A percentile compares a stretch with the other conserved stretches of the same genome.
phyloP scores from a whole-genome alignment of 2,113 vertebrate genomes.

The Spea bombifrons region DNA sequence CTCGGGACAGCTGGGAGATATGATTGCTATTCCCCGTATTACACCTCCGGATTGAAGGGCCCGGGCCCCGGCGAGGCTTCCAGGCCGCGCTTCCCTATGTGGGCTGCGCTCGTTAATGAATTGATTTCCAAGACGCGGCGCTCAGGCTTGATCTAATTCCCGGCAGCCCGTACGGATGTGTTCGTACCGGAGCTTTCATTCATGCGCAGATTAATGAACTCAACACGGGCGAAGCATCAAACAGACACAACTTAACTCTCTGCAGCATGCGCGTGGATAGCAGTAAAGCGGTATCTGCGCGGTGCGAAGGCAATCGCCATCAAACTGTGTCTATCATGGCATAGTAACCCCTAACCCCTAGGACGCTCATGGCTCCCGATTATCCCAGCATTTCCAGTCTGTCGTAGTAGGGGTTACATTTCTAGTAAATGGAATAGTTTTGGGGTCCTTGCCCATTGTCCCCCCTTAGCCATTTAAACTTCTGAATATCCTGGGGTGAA shows the following conservation, averaged over 20 bases:
- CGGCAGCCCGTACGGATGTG: constrained; percentile 44
- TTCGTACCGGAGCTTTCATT: constrained; percentile 43
- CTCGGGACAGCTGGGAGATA: constrained; percentile 56
- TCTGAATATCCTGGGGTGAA: too few relatives aligned
- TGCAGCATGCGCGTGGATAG: constrained; percentile 30
- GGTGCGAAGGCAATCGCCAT: not conserved
- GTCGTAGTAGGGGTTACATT: too few relatives aligned
- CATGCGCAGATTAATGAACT: constrained; percentile 30
- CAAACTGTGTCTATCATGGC: too few relatives aligned
- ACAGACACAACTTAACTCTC: constrained; percentile 29
- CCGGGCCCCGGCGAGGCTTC: constrained; percentile 4
- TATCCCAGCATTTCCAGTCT: too few relatives aligned
- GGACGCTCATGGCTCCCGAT: too few relatives aligned
- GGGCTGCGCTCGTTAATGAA: constrained; percentile 35
- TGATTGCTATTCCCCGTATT: constrained; percentile 27
- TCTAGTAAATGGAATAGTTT: too few relatives aligned
- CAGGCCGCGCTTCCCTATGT: constrained; percentile 16
- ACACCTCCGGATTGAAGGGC: constrained; percentile 7
- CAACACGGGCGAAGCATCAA: constrained; percentile 13
- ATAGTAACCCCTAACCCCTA: too few relatives aligned
- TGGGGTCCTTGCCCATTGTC: too few relatives aligned
- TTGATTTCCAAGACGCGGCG: constrained; percentile 1
- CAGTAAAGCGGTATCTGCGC: not conserved
- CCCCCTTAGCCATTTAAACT: too few relatives aligned
- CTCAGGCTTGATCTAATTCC: constrained; percentile 48